Conservation (phyloP, 2,113 vertebrate genomes). For the Benitochromis conjunctus region DNA sequence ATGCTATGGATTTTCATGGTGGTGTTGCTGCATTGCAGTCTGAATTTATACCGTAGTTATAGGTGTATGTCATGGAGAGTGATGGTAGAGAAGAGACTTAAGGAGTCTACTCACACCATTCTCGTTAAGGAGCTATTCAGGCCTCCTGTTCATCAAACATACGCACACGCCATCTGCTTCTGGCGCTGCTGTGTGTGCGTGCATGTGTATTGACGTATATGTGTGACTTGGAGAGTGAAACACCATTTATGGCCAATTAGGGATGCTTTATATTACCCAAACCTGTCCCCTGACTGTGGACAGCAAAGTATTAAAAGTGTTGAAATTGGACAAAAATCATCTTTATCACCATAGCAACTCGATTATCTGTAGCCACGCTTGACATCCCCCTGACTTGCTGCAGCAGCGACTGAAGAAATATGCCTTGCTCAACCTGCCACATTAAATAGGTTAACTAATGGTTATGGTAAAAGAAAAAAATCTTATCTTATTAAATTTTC, state of each 20-base stretch:
- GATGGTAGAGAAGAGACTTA: slow-evolving; percentile 32
- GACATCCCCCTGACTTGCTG: slow-evolving; percentile 28
- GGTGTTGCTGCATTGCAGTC: slow-evolving; percentile 46
- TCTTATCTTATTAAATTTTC: slow-evolving; percentile 59
- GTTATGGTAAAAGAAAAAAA: slow-evolving; percentile 40
- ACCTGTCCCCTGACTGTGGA: slow-evolving; percentile 42
- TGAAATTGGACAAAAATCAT: slow-evolving; percentile 59
- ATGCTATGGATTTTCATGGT: slow-evolving; percentile 22
- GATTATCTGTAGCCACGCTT: slow-evolving; percentile 20
- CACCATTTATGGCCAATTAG: slow-evolving; percentile 63
- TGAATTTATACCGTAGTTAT: slow-evolving; percentile 28
- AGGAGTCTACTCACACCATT: slow-evolving; percentile 51
- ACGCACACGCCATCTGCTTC: slow-evolving; percentile 55
- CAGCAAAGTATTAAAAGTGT: slow-evolving; percentile 48
- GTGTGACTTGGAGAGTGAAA: slow-evolving; percentile 11
- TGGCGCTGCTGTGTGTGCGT: slow-evolving; percentile 17
- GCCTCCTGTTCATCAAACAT: slow-evolving; percentile 53
- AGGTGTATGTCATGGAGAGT: slow-evolving; percentile 31
- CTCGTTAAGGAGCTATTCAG: slow-evolving; percentile 61
- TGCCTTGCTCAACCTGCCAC: slow-evolving; percentile 55
- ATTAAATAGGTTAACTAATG: slow-evolving; percentile 68
- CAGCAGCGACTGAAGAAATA: slow-evolving; percentile 16
- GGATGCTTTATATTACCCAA: slow-evolving; percentile 54
- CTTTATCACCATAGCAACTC: slow-evolving; percentile 59
- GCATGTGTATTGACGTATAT: background rate